Base-by-base conservation (phyloP, 2,797 vertebrate species). In the Poeciliopsis gracilis region DNA sequence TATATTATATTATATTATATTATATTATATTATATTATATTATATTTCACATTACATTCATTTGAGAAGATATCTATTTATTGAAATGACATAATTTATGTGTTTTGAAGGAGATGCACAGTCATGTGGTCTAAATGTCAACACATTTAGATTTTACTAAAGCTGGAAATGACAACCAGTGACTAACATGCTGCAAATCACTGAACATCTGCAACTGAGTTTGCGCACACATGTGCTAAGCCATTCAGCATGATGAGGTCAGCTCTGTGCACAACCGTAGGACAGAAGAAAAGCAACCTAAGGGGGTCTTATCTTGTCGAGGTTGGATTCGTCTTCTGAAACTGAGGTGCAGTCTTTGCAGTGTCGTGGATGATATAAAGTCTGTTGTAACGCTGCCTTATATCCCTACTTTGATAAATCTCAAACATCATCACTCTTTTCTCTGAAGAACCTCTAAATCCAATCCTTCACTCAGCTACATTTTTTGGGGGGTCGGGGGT, bases 101-200 rank as follows among this genome's bases (percentile, higher is more conserved):
- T 57, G 53, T 57, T 74, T 74, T 41, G n/a, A 28, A 74, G 38
- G 8, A 3, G 53, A 41, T 72, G 45, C 72, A 57, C 33, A 2
- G 15, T 23, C 41, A 3, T 75, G 78, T 77, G 45, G 36, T 57
- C 25, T 57, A 51, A 74, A 43, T 63, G 23, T 75, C 6, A 73
- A 25, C 20, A 33, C n/a, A 67, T 74, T 49, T 41, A 41, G 33
- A 41, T 43, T 78, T 69, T 53, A 59, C 41, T 70, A 18, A 25
- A 25, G 69, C 41, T 63, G 53, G 71, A 80, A 80, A 80, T 73
- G 76, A 76, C 57, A 81, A 78, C 76, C 72, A 45, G 3, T 36
- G 57, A 77, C 71, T 82, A 78, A 75, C 80, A 80, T 53, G 61
- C 51, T 80, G 63, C 59, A 83, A 88, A 73, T 82, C 78, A 88